Conservation (phyloP, 2,888 invertebrate species). For the Melinopterus prodromus region DNA sequence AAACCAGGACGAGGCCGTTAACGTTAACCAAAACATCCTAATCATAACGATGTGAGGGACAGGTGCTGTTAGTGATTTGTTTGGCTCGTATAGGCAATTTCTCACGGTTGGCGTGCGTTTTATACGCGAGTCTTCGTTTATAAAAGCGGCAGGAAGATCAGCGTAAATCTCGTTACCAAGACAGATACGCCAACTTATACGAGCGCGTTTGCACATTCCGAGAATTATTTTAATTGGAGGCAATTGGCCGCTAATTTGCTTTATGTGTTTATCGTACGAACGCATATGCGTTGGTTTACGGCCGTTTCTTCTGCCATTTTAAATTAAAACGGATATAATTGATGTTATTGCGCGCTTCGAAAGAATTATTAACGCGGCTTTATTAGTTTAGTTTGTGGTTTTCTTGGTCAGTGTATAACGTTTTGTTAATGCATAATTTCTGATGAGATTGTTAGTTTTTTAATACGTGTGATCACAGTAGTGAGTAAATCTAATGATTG, state of each 20-base stretch:
- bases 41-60: conserved; percentile 38
- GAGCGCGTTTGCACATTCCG: neutral
- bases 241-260: conserved; percentile 7
- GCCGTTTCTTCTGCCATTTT: neutral
- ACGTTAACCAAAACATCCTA: conserved; percentile 43
- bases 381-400: neutral
- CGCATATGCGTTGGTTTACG: neutral
- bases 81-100: conserved; percentile 37
- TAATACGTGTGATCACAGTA: no score
- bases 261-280: neutral
- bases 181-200: neutral
- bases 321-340: neutral
- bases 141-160: conserved; percentile 6
- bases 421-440: no score
- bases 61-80: conserved; percentile 44
- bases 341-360: neutral
- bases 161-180: neutral
- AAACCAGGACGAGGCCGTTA: conserved; percentile 26
- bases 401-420: neutral
- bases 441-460: no score
- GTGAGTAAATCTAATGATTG: no score
- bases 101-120: conserved; percentile 11
- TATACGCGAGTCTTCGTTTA: conserved; percentile 5
- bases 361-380: neutral
- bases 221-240: conserved; percentile 25